These are phyloP conservation scores for Batillaria attramentaria DNA, from an alignment of 1,140 invertebrate species.

Conservation along the genomic window DNA sequence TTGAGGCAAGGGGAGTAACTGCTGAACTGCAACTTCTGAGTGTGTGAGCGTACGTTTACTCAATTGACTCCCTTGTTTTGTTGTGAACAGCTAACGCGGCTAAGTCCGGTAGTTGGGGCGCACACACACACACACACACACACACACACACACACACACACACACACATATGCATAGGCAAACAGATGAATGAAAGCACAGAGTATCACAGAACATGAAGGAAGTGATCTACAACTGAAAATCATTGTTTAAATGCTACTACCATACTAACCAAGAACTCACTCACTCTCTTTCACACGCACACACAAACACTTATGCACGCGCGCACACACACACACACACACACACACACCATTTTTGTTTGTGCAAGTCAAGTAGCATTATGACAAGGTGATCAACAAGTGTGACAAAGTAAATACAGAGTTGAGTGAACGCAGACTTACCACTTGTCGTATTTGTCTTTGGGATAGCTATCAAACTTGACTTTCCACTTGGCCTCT, in stretches of 20 bases:
- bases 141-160: background rate
- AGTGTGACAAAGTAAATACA: constrained; percentile 27
- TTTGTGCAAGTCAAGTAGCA: background rate
- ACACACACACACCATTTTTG: no score
- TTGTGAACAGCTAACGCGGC: constrained; percentile 13
- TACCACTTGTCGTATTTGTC: constrained; percentile 71
- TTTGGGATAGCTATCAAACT: constrained; percentile 68
- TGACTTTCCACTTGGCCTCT: constrained; percentile 67
- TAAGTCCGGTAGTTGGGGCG: background rate
- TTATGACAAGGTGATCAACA: background rate
- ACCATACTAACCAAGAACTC: no score
- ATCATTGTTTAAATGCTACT: no score
- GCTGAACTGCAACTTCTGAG: no score
- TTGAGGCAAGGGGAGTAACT: no score
- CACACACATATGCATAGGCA: background rate
- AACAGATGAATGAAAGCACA: background rate
- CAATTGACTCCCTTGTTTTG: no score
- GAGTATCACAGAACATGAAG: no score
- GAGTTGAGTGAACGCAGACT: constrained; percentile 40
- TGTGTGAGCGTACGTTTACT: no score
- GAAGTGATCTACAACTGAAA: no score
- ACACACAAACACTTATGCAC: no score
- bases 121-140: background rate
- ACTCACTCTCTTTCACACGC: no score
- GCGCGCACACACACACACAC: background rate